Percentiles rank a stretch among this genome's conserved stretches.
Evolutionary conservation across 2,888 invertebrate genomes (phyloP).

Genomic region (Drosophila demipolita): DNA sequence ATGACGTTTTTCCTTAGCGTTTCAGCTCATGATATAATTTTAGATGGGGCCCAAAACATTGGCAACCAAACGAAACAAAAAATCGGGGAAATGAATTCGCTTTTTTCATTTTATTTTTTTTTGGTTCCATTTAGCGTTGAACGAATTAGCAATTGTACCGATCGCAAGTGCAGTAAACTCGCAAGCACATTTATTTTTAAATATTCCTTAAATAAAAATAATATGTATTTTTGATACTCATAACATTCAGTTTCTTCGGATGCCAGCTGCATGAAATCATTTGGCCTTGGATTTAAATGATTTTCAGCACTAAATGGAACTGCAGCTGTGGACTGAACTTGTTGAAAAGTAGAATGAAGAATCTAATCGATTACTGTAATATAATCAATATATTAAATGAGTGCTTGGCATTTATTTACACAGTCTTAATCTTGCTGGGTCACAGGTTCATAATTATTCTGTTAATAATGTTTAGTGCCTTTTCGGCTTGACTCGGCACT

Average conservation of each 20-base stretch:
- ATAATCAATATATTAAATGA: background rate
- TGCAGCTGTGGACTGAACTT: slow-evolving; percentile 19
- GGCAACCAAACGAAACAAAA: slow-evolving; percentile 13
- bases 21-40: slow-evolving; percentile 60
- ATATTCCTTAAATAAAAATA: slow-evolving; percentile 50
- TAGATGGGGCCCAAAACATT: slow-evolving; percentile 47
- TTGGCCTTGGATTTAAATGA: slow-evolving; percentile 56
- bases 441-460: slow-evolving; percentile 6
- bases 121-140: slow-evolving; percentile 19
- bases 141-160: slow-evolving; percentile 4
- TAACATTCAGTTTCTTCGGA: slow-evolving; percentile 37
- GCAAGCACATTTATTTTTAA: slow-evolving; percentile 40
- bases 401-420: background rate
- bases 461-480: slow-evolving; percentile 1
- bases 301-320: slow-evolving; percentile 4
- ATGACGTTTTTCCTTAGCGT: slow-evolving; percentile 64
- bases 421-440: background rate
- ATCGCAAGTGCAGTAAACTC: slow-evolving; percentile 51
- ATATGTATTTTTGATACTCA: slow-evolving; percentile 50
- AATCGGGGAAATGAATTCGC: slow-evolving; percentile 34
- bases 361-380: background rate
- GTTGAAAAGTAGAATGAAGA: background rate
- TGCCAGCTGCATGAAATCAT: slow-evolving; percentile 67
- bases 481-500: slow-evolving; percentile 1
- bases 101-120: slow-evolving; percentile 15